Evolutionary conservation across 2,797 vertebrate genomes (phyloP), one percentile per base, ranked within the genome.

Genomic region (Notoglanidium macrostoma): DNA sequence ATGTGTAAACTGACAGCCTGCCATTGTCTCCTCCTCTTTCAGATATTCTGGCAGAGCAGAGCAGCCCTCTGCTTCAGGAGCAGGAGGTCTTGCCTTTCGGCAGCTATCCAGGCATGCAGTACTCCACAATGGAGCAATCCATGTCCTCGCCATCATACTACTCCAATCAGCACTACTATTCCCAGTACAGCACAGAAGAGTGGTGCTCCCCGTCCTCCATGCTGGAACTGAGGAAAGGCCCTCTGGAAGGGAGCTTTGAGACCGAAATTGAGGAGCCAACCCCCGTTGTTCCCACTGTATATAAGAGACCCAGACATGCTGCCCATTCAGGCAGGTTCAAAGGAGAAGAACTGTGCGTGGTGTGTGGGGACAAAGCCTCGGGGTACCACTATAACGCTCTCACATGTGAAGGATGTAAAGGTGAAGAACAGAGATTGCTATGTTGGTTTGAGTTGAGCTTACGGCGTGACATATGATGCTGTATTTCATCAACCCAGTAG

Each of bases 331-430:
- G 97, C 86, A 95, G 96, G 90, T 93, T 96, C 73, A 99, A 98
- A 95, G 97, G 98, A 86, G 97, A 99, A 88, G 98, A 99, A 92
- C 94, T 99, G 72, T 99, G 98, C 87, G 98, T 99, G 21, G 98
- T 99, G 87, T 99, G 98, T 17, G 98, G 98, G 86, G 98, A 99
- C 95, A 97, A 98, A 93, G 98, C 98, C 1, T 99, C 98, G 12
- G 98, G 98, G 57, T 99, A 99, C 90, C 98, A 99, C 91, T 99
- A 99, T 91, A 99, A 99, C 0, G 98, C 98, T 35, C 97, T 99
- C 59, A 99, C 98, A 86, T 99, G 98, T 92, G 98, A 99, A 92
- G 98, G 98, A 49, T 99, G 98, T 90, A 99, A 99, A 98, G 98
- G 98, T 99, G 87, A 91, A 88, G 77, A 46, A 15, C 51, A 29